These are phyloP conservation scores for Apodemia zela DNA, from an alignment of 2,888 invertebrate genomes.

Conservation along the genomic window DNA sequence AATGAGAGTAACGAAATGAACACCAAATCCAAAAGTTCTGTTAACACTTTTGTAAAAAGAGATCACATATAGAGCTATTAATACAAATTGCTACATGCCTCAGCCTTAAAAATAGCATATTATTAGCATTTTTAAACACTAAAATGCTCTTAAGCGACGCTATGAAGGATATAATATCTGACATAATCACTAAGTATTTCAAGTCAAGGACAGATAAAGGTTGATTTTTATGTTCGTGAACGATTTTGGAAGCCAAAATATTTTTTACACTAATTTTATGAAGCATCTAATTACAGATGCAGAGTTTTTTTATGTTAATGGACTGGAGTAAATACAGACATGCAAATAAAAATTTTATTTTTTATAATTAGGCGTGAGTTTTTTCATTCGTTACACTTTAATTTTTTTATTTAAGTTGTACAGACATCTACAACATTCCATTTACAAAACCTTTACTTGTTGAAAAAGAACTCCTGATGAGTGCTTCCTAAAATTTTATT, in stretches of 20 bases:
- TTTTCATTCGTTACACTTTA: neutral
- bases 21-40: too few species aligned
- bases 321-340: neutral
- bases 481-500: too few species aligned
- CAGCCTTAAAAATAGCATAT: neutral
- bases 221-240: constrained; percentile 3
- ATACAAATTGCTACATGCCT: neutral
- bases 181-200: neutral
- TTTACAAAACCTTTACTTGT: too few species aligned
- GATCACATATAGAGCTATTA: neutral
- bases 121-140: neutral
- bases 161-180: neutral
- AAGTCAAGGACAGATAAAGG: constrained; percentile 4
- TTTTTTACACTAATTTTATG: constrained; percentile 9
- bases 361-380: neutral
- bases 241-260: constrained; percentile 5
- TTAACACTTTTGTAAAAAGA: too few species aligned
- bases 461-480: too few species aligned
- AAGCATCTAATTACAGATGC: constrained; percentile 4
- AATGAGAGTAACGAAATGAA: too few species aligned
- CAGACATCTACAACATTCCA: too few species aligned
- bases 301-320: neutral
- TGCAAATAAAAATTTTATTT: constrained; percentile 6
- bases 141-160: neutral
- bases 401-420: too few species aligned